Evolutionary conservation across 2,797 vertebrate genomes (phyloP).

Genomic region (Galago senegalensis): DNA sequence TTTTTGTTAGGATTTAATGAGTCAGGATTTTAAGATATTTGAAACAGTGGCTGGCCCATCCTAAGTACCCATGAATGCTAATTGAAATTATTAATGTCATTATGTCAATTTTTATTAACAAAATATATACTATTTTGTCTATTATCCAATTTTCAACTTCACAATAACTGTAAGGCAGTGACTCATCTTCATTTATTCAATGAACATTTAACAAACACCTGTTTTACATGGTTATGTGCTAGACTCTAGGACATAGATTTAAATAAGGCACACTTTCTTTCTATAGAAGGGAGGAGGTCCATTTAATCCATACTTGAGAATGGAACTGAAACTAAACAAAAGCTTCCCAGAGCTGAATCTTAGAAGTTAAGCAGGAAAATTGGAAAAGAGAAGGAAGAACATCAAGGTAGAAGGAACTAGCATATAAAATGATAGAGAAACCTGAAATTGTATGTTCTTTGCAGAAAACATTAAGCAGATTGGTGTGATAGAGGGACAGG

Average conservation of each 20-base stretch:
- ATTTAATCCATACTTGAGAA: not conserved
- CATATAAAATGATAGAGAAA: not conserved
- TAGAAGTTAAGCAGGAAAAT: not conserved
- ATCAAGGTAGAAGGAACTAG: not conserved
- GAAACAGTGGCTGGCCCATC: not conserved
- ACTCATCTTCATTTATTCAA: not conserved
- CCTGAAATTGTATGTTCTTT: not conserved
- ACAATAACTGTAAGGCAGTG: not conserved
- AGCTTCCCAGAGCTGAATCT: not conserved
- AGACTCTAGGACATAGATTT: not conserved
- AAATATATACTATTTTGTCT: not conserved
- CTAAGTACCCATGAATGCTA: not conserved
- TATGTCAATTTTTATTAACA: not conserved
- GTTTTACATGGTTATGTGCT: not conserved
- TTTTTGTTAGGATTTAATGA: conserved; percentile 13
- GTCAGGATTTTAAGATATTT: not conserved
- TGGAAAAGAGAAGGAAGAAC: not conserved
- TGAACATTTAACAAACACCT: not conserved
- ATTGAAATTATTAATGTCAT: not conserved
- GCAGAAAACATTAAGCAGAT: not conserved
- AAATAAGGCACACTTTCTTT: not conserved
- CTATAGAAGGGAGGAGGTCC: not conserved
- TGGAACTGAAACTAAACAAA: not conserved
- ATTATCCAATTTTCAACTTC: not conserved
- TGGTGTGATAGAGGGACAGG: not conserved